These are phyloP conservation scores for Tinea semifulvella DNA, from an alignment of 2,888 invertebrate genomes.

Conservation along the genomic window DNA sequence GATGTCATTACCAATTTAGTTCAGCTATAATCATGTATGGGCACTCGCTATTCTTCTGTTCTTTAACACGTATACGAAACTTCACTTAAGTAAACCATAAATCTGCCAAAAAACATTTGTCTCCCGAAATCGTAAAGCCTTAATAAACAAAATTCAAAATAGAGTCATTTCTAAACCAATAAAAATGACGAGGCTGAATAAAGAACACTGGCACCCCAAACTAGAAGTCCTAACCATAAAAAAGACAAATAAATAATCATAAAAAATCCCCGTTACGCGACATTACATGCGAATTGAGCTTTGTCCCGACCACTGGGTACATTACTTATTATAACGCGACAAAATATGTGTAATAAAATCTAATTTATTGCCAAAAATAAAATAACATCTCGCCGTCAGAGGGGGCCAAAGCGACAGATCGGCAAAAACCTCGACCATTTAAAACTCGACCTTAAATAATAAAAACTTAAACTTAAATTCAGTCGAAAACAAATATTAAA, in stretches of 20 bases:
- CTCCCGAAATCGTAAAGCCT: neutral
- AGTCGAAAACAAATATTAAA: too few species aligned
- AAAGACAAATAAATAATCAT: slow-evolving; percentile 49
- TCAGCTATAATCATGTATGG: too few species aligned
- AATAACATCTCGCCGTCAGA: slow-evolving; percentile 30
- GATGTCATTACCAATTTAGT: too few species aligned
- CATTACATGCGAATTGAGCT: slow-evolving; percentile 42
- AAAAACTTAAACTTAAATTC: neutral
- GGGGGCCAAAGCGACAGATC: slow-evolving; percentile 55
- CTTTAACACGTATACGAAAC: too few species aligned
- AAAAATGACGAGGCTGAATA: slow-evolving; percentile 5
- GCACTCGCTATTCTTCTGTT: too few species aligned
- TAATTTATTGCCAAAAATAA: slow-evolving; percentile 65
- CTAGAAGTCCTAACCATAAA: slow-evolving; percentile 32
- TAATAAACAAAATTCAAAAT: slow-evolving; percentile 1
- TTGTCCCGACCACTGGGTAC: slow-evolving; percentile 42
- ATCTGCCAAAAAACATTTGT: too few species aligned
- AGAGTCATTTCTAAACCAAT: slow-evolving; percentile 10
- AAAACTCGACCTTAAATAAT: neutral
- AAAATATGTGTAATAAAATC: slow-evolving; percentile 69
- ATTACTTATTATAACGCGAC: slow-evolving; percentile 69
- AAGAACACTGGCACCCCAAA: slow-evolving; percentile 5
- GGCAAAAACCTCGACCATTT: too few species aligned
- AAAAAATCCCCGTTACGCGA: slow-evolving; percentile 44
- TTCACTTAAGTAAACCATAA: too few species aligned